Conservation (phyloP, 1,140 invertebrate genomes). For the Caerostris darwini region DNA sequence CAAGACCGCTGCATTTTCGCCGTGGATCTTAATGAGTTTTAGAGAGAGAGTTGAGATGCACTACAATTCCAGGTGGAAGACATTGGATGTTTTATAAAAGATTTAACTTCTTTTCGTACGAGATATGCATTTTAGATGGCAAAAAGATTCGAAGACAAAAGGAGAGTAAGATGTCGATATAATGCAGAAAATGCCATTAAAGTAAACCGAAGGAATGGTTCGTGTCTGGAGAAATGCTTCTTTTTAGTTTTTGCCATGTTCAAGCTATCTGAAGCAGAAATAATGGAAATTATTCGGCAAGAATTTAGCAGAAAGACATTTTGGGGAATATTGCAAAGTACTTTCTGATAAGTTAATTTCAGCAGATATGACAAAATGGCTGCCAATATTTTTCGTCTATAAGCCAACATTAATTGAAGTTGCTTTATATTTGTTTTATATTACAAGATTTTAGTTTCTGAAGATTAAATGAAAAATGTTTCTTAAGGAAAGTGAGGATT, state of each 20-base stretch:
- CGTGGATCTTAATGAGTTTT: neutral
- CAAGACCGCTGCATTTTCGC: neutral
- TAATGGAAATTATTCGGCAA: neutral
- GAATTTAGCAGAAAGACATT: neutral
- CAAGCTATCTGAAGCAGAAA: neutral
- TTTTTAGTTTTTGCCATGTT: neutral
- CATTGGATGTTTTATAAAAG: neutral
- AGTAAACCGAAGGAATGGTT: neutral
- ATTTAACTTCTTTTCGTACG: neutral
- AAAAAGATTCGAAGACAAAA: neutral
- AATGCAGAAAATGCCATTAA: neutral
- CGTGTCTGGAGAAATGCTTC: neutral
- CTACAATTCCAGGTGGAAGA: neutral
- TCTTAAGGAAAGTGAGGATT: neutral
- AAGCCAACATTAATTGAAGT: neutral
- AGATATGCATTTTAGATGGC: constrained; percentile 6
- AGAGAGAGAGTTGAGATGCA: neutral
- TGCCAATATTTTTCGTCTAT: neutral
- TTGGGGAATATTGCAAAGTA: neutral
- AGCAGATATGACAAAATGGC: neutral
- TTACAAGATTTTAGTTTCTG: neutral
- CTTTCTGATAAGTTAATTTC: neutral
- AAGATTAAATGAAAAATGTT: neutral
- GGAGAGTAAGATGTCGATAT: neutral
- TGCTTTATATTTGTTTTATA: neutral